Evolutionary conservation across 2,113 vertebrate genomes (phyloP), one percentile per base, ranked within the genome.

Genomic region (Romanogobio albipinnatus): DNA sequence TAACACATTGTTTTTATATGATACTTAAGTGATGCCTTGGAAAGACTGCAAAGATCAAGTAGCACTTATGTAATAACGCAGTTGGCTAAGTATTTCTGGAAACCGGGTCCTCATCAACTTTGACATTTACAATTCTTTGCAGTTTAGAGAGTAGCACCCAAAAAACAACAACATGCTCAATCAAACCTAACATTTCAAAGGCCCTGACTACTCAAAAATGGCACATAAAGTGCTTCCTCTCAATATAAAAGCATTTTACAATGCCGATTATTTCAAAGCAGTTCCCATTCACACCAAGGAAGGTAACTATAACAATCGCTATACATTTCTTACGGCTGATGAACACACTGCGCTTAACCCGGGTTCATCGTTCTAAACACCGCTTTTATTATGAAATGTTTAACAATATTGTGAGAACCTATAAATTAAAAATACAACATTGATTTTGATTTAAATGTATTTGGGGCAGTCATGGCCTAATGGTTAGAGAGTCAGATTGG

Each of bases 141-240:
- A 15, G 11, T 61, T 59, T 24, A 33, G 4, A 62, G 6, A 7
- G 22, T 56, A 51, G 36, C 15, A 76, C 26, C 17, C 49, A 43
- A 56, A 61, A 61, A 56, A 59, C 19, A 76, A 22, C 19, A 59
- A n/a, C 36, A 10, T n/a, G 5, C 56, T 45, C 29, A 29, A 53
- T 17, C 51, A 53, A 19, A 6, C 39, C 39, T 47, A 79, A 45
- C n/a, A 39, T 79, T 61, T 62, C 33, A 45, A 59, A 61, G n/a
- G 13, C 14, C 56, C 56, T 61, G 36, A 43, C 58, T 45, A 2
- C 58, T 79, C 76, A 26, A 79, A 39, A 79, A 79, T 76, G 33
- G 5, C 15, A 11, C 33, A n/a, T n/a, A 39, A 58, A 58, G 4
- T 33, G 14, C 14, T 79, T 62, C 56, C 24, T 59, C 36, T 26